Evolutionary conservation across 1,140 invertebrate species (phyloP), one percentile per base, ranked within the genome.

Genomic region (Drosophila pandora): DNA sequence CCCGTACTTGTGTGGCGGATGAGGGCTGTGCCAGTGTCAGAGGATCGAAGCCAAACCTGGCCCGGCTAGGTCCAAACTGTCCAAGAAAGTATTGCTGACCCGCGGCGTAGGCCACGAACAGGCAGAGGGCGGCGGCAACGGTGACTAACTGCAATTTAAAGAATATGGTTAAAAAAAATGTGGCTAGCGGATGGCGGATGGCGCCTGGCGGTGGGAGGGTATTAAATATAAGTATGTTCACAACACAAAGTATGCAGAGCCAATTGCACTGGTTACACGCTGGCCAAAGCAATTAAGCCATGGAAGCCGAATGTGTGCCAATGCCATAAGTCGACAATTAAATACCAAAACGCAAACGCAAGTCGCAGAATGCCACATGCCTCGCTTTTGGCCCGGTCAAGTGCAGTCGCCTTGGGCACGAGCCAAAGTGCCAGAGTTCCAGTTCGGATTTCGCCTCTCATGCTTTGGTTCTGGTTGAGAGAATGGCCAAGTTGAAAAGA

Each of bases 31-130:
- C 79, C 37, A 80, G 64, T 21, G 85, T 72, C 56, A 90, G 47
- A 10, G 80, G 65, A 62, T 90, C 85, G 39, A 62, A 90, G 55
- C 67, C 87, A 9, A 89, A 90, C 9, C 83, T 65, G 6, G 64
- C 58, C 4, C 83, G 64, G 32, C 53, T 56, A 32, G 80, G 82
- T 22, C 43, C 43, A 30, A 91, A 90, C 43, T 90, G 79, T 39
- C 83, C 89, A 52, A 90, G 45, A 49, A 90, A 80, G 60, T 90
- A 91, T 53, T 89, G 84, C 61, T 91, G 90, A 55, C 84, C 84
- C 22, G 81, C 69, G 22, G 80, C 90, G 61, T 87, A 76, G 54
- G 88, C 79, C 65, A 91, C 59, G 52, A 85, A 80, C 70, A 91
- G 63, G 71, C 77, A 90, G 65, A 91, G 77, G 47, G 81, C 84